Conservation (phyloP, 2,113 vertebrate genomes). For the Chelonoidis abingdonii region DNA sequence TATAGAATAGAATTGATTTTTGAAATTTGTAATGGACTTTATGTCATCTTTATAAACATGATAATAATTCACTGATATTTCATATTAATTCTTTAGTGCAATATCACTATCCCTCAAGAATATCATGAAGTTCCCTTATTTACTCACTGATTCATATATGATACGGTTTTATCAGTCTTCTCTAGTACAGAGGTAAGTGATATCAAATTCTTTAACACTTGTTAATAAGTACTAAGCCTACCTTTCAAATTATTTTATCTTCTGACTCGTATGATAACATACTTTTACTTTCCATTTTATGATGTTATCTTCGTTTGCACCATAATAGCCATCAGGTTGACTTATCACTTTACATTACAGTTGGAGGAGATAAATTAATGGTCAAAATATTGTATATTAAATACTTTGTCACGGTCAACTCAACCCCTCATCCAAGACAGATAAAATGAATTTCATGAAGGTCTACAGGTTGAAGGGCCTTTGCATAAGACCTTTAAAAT, state of each 20-base stretch:
- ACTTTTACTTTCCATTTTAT: not conserved
- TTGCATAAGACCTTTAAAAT: not conserved
- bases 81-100: not conserved
- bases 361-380: no score
- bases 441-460: not conserved
- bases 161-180: not conserved
- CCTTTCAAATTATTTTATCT: not conserved
- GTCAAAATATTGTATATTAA: not conserved
- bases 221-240: not conserved
- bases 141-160: not conserved
- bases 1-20: not conserved
- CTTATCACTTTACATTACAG: not conserved
- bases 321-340: not conserved
- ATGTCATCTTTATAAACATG: not conserved
- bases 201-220: not conserved
- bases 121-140: not conserved
- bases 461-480: rapidly evolving
- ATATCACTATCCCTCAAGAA: rapidly evolving
- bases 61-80: not conserved
- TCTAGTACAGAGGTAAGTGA: not conserved
- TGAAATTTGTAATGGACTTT: not conserved
- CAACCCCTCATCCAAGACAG: not conserved
- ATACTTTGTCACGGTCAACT: not conserved
- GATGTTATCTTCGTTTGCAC: not conserved
- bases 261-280: not conserved